A percentile compares a stretch with the other conserved stretches of the same genome.
Conservation (phyloP, 2,797 vertebrate species). For the Chaetophractus vellerosus region DNA sequence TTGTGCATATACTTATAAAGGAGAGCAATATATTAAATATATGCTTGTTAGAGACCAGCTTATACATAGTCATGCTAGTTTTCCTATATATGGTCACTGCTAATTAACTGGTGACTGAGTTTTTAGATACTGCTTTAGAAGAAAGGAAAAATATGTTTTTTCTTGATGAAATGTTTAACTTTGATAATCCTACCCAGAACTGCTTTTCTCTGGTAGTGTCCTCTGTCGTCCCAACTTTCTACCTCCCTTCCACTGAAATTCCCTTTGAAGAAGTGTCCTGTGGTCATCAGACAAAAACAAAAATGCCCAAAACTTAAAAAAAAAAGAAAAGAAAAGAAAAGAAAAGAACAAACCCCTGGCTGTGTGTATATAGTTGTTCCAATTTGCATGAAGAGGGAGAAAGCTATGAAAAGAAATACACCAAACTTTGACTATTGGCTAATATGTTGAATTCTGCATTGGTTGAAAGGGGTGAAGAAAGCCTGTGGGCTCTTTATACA, state of each 20-base stretch:
- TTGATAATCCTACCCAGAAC: neutral
- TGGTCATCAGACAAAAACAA: neutral
- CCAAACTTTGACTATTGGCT: neutral
- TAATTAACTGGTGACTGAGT: constrained; percentile 19
- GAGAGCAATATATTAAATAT: neutral
- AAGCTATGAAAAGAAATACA: neutral
- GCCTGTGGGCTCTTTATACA: neutral
- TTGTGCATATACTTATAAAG: neutral
- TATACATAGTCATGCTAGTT: neutral
- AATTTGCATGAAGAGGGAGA: neutral
- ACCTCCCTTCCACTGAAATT: neutral
- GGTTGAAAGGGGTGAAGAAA: neutral
- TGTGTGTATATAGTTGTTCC: neutral
- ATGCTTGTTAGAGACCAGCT: neutral
- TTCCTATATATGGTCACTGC: neutral
- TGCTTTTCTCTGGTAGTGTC: neutral
- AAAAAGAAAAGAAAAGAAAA: neutral
- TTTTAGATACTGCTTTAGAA: constrained; percentile 35
- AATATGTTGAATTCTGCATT: neutral
- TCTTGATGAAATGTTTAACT: neutral
- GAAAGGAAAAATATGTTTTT: neutral
- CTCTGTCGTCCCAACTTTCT: neutral
- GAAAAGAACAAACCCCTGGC: neutral
- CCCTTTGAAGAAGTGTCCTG: neutral
- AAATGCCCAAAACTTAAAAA: neutral